Evolutionary conservation across 2,888 invertebrate genomes (phyloP).

Genomic region (Hyppa rectilinea): DNA sequence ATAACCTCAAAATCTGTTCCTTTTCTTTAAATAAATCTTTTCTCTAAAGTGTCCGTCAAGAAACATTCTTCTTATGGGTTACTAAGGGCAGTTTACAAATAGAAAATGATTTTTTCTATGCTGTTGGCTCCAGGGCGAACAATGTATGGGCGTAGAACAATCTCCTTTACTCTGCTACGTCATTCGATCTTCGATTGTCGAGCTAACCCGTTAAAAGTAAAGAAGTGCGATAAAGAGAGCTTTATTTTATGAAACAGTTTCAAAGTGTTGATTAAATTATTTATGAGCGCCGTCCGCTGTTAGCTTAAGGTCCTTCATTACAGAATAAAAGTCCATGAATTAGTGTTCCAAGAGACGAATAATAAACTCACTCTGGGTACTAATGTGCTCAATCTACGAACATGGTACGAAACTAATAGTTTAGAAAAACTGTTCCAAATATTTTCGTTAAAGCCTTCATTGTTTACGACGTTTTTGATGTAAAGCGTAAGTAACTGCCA

Average conservation of each 20-base stretch:
- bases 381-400: slow-evolving; percentile 10
- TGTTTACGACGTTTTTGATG: neutral
- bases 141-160: too few species aligned
- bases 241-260: slow-evolving; percentile 49
- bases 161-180: neutral
- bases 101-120: too few species aligned
- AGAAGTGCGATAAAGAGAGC: slow-evolving; percentile 43
- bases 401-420: neutral
- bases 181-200: slow-evolving; percentile 26
- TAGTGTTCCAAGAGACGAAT: slow-evolving; percentile 46
- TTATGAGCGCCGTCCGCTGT: slow-evolving; percentile 50
- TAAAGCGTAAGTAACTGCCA: neutral
- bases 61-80: too few species aligned
- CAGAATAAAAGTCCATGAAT: too few species aligned
- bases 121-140: too few species aligned
- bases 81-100: too few species aligned
- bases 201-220: slow-evolving; percentile 39
- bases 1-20: too few species aligned
- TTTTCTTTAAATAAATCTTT: too few species aligned
- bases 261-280: slow-evolving; percentile 64
- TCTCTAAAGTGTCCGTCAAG: too few species aligned
- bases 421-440: neutral
- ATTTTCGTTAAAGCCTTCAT: neutral
- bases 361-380: slow-evolving; percentile 21
- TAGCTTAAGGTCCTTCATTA: slow-evolving; percentile 39